These are phyloP conservation scores for Villa cingulata DNA, from an alignment of 2,888 invertebrate species.

Conservation along the genomic window DNA sequence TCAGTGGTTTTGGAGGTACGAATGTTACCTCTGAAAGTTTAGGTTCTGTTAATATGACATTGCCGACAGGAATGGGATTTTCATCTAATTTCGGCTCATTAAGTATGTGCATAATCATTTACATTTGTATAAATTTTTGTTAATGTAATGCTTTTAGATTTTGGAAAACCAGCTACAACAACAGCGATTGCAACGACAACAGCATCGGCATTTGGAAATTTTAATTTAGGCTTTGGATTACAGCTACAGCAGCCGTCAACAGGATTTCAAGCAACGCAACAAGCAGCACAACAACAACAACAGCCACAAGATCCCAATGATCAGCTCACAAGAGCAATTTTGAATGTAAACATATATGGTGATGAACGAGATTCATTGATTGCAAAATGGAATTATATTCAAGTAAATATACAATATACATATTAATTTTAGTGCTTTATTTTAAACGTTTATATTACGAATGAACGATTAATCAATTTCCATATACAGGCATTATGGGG, in stretches of 20 bases:
- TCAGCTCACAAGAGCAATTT: conserved; percentile 58
- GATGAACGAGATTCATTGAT: conserved; percentile 91
- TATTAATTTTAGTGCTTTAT: neutral
- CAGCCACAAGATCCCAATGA: conserved; percentile 49
- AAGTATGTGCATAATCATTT: neutral
- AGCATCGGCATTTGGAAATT: conserved; percentile 41
- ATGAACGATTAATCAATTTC: neutral
- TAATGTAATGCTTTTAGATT: conserved; percentile 17
- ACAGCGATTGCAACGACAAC: conserved; percentile 37
- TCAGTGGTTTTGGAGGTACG: no score
- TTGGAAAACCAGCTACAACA: conserved; percentile 31
- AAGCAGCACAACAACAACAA: conserved; percentile 33
- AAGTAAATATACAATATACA: conserved; percentile 42
- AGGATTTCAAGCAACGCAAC: conserved; percentile 20
- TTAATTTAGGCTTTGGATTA: conserved; percentile 36
- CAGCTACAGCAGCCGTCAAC: conserved; percentile 34
- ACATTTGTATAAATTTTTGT: neutral
- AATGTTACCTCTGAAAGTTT: no score
- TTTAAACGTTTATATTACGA: neutral
- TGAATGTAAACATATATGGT: conserved; percentile 72
- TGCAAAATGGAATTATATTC: conserved; percentile 89
- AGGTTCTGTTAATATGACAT: no score
- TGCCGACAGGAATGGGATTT: no score
- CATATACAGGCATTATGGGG: conserved; percentile 47
- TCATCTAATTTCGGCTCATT: no score